Evolutionary conservation across 2,797 vertebrate genomes (phyloP).

Genomic region (Danio kyathit): DNA sequence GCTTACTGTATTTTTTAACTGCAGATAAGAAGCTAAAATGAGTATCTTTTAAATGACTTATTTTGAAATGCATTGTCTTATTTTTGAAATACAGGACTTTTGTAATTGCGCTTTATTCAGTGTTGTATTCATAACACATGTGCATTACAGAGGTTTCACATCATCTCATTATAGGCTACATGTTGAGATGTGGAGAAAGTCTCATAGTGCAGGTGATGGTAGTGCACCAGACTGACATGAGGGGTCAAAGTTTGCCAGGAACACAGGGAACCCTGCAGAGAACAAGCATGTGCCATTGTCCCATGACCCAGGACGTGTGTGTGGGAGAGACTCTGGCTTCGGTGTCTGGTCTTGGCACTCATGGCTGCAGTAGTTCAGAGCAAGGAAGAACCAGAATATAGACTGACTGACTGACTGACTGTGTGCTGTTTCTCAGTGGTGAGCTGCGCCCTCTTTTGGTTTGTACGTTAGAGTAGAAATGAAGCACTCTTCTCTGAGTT

Average conservation of each 20-base stretch:
- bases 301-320: slow-evolving; percentile 46
- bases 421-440: slow-evolving; percentile 49
- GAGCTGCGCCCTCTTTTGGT: slow-evolving; percentile 59
- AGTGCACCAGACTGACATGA: slow-evolving; percentile 20
- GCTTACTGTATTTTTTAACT: not conserved
- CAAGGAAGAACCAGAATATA: not conserved
- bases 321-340: slow-evolving; percentile 39
- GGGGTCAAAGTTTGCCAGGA: slow-evolving; percentile 49
- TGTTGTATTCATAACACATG: not conserved
- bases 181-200: slow-evolving; percentile 32
- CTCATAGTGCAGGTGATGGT: slow-evolving; percentile 42
- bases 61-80: not conserved
- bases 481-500: not conserved
- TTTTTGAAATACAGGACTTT: not conserved
- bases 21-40: not conserved
- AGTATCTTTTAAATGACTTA: not conserved
- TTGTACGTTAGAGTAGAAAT: not conserved
- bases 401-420: not conserved
- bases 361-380: slow-evolving; percentile 26
- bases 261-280: slow-evolving; percentile 50
- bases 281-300: slow-evolving; percentile 57
- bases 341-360: slow-evolving; percentile 16
- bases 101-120: not conserved
- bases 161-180: slow-evolving; percentile 5
- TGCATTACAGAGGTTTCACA: not conserved